Conservation (phyloP, 2,113 vertebrate genomes). For the Dendropsophus ebraccatus region DNA sequence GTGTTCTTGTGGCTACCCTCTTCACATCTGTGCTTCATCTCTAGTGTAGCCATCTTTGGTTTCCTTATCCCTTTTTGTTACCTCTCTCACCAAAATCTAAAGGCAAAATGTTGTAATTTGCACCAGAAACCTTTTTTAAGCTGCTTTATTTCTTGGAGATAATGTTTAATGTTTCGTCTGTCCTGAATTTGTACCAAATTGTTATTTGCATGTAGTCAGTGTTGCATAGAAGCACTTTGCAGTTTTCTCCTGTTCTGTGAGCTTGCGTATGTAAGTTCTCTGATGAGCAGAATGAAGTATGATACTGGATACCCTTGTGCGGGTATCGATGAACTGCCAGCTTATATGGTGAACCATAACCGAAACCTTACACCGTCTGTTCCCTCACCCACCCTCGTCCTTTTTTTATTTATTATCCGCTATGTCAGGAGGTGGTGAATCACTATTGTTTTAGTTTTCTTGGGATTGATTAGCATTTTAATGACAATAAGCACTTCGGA, state of each 20-base stretch:
- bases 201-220: slow-evolving; percentile 86
- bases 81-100: slow-evolving; percentile 71
- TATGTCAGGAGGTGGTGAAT: slow-evolving; percentile 76
- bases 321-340: slow-evolving; percentile 73
- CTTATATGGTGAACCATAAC: slow-evolving; percentile 72
- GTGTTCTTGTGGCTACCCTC: slow-evolving; percentile 64
- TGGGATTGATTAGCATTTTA: slow-evolving; percentile 73
- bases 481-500: slow-evolving; percentile 76
- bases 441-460: slow-evolving; percentile 77
- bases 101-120: slow-evolving; percentile 77
- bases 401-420: slow-evolving; percentile 74
- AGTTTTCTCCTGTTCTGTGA: slow-evolving; percentile 87
- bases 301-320: slow-evolving; percentile 71
- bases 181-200: slow-evolving; percentile 79
- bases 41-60: slow-evolving; percentile 70
- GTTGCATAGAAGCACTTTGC: slow-evolving; percentile 92
- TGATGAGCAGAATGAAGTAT: slow-evolving; percentile 74
- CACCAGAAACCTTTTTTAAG: slow-evolving; percentile 77
- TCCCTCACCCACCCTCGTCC: slow-evolving; percentile 69
- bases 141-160: slow-evolving; percentile 76
- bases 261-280: slow-evolving; percentile 84
- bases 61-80: slow-evolving; percentile 49
- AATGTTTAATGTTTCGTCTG: slow-evolving; percentile 79
- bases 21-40: slow-evolving; percentile 68
- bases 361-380: slow-evolving; percentile 70